Evolutionary conservation across 1,140 invertebrate genomes (phyloP), one percentile per base, ranked within the genome.

Genomic region (Lamellibrachia luymesi): DNA sequence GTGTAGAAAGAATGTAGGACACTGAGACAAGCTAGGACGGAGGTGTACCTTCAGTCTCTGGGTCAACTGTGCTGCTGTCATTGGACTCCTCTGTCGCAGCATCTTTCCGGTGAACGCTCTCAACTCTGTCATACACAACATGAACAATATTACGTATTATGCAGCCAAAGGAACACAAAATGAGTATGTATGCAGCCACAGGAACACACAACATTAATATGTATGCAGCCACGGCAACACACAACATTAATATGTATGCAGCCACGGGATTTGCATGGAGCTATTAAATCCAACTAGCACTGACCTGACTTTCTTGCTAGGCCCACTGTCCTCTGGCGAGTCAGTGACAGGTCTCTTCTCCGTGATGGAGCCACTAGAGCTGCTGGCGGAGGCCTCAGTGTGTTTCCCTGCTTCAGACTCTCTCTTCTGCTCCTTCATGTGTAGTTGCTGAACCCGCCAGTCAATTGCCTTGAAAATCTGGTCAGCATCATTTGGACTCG

Each of bases 401-500:
- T 50, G 91, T n/a, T 91, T 51, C 25, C 51, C 91, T 91, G 17
- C 92, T 10, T 50, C 51, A 22, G 10, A 38, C 92, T 92, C 50
- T 10, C 90, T 50, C 17, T 92, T 51, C 25, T 90, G 64, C 52
- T 96, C 95, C 64, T 94, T 92, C 4, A 95, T 94, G 92, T 96
- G 95, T 27, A 95, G 93, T 92, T 95, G 95, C 90, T 96, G 96
- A 91, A 96, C 95, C 25, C 98, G 96, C 95, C 97, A 97, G 93
- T 97, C 97, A 52, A 99, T 96, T 2, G 98, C 97, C 94, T 97
- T 97, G 94, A 98, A 97, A 89, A 99, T 95, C 94, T 98, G 97
- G 92, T 97, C 97, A 13, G 98, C 97, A 95, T 98, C 98, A 92
- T 97, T 98, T 0, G 97, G 97, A 92, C 97, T 97, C 25, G 98